Conservation (phyloP, 2,797 vertebrate genomes). For the Amblyraja radiata region DNA sequence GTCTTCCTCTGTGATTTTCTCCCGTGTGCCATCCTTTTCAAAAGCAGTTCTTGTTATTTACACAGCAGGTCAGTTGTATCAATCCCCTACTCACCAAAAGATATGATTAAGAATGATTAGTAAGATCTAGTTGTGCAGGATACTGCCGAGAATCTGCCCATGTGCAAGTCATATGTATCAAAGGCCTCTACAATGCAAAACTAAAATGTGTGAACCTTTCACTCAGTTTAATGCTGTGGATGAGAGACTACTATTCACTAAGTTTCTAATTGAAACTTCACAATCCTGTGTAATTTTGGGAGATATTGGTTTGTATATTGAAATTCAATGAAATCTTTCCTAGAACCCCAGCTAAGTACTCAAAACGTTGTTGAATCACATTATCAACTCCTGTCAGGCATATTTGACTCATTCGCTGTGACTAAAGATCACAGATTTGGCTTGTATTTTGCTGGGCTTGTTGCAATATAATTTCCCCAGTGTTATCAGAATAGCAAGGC, state of each 20-base stretch:
- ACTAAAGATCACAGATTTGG: background rate
- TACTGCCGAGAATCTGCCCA: background rate
- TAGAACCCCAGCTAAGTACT: background rate
- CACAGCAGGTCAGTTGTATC: background rate
- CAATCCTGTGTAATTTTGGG: background rate
- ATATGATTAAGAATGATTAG: background rate
- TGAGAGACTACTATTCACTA: background rate
- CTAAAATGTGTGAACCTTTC: background rate
- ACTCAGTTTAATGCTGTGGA: background rate
- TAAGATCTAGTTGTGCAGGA: background rate
- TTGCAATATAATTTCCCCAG: background rate
- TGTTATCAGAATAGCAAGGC: background rate
- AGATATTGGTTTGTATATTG: no score
- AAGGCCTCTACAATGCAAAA: background rate
- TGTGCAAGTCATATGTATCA: background rate
- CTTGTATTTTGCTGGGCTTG: background rate
- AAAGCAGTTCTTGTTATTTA: background rate
- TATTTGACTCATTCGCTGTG: background rate
- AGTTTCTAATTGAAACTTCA: background rate
- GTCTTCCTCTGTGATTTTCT: background rate
- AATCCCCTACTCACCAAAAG: background rate
- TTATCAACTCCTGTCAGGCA: background rate
- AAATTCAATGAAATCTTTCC: background rate
- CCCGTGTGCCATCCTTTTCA: background rate
- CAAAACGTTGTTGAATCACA: background rate